Base-by-base conservation (phyloP, 2,797 vertebrate species). In the Crypturellus tataupa region DNA sequence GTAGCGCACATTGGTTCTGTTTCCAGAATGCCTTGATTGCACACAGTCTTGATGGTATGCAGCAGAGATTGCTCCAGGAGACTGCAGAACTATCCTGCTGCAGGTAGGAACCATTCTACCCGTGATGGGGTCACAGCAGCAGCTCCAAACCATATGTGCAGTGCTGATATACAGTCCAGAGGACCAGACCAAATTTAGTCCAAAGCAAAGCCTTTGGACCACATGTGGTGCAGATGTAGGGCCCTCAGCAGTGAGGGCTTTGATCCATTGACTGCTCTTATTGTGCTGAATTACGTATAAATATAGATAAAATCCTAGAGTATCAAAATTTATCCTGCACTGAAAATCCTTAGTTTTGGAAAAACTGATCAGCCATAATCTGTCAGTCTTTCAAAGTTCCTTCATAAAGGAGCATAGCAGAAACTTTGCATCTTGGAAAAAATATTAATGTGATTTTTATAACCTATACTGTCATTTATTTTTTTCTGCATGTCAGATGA, bases 221-320 rank as follows among this genome's bases (percentile, higher is more conserved):
- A 78, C 72, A 27, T 78, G 89, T 75, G 44, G 21, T 65, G 15
- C 91, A 96, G 58, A 83, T 69, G 69, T 44, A 80, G 40, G 12
- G 7, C 19, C 64, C 82, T 72, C 77, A 82, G 20, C 46, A 90
- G 6, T 24, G 64, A 68, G 11, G n/a, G 44, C 33, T 95, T 92
- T 89, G 72, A 88, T 93, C 79, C 58, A 18, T 9, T 59, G 31
- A 14, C 65, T 85, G 35, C n/a, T 85, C 82, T 83, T 78, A 80
- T 59, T 89, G 62, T 87, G 49, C 33, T 87, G 72, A 89, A 93
- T 42, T 85, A 27, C 14, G 40, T 59, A 69, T 31, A 87, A 94
- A 69, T 65, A 91, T 4, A 69, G 51, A 82, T 68, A 83, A 85
- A 90, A 71, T n/a, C 42, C 65, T 47, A 42, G 13, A 59, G 25